Base-by-base conservation (phyloP, 1,140 invertebrate species). In the Zaprionus nigranus region DNA sequence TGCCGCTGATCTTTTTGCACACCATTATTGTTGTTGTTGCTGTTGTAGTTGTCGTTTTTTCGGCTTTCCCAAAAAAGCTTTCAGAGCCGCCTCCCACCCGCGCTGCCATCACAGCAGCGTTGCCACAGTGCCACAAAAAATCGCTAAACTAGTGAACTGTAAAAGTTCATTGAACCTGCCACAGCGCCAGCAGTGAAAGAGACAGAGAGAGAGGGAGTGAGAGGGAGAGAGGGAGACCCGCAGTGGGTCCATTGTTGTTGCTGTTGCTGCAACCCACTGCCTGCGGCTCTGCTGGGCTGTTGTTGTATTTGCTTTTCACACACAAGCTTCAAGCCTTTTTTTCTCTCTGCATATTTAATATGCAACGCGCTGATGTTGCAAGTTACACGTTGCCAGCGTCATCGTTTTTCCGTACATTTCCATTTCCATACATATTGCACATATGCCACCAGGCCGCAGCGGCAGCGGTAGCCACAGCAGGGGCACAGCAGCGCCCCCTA, bases 101-200 rank as follows among this genome's bases (percentile, higher is more conserved):
- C 30, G 43, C 30, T 30, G 36, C 60, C 46, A 56, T 34, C 28
- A 40, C 43, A n/a, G 59, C 62, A 40, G 43, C 53, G 64, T 63
- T 66, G 76, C 65, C 69, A 77, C 66, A 79, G 74, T 85, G 80
- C 36, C 74, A 76, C 59, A 84, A 82, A 90, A 49, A 90, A 90
- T 90, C 79, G 86, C 79, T 90, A 90, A 90, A 90, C 85, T 90
- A 90, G 81, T 90, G 85, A 90, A 90, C 85, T 90, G 85, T 85
- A 82, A 90, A 82, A 73, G 85, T 90, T 90, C 85, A 90, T 69
- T 85, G 85, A 90, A 90, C 85, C 81, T 79, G 85, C 85, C 81
- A 70, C 69, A 66, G 56, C 28, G 30, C 54, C 54, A 56, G 51
- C 24, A 53, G 57, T 26, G 51, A 70, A 59, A 46, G 40, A 46